Evolutionary conservation across 2,888 invertebrate species (phyloP).

Genomic region (Odontothrips loti): DNA sequence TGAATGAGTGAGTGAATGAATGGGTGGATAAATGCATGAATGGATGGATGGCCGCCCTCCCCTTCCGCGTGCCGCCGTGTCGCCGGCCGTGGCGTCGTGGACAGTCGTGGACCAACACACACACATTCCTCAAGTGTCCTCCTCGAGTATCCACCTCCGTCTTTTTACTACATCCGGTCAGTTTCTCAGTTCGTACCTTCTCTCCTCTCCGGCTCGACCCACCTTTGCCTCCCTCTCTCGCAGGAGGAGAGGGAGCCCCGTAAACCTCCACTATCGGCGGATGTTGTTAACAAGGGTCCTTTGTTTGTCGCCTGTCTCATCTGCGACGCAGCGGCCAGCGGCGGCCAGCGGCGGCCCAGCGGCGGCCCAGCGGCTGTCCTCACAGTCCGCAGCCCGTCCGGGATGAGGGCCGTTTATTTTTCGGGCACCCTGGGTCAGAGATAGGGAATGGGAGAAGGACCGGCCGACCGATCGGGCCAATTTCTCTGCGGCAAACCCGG

Average conservation of each 20-base stretch:
- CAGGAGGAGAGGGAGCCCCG: not conserved
- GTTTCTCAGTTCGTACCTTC: constrained; percentile 11
- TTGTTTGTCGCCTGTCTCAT: constrained; percentile 24
- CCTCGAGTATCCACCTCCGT: not conserved
- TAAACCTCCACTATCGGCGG: constrained; percentile 21
- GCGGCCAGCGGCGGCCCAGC: no score
- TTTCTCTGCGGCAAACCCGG: no score
- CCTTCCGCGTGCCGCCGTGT: not conserved
- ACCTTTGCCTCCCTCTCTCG: not conserved
- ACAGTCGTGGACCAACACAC: not conserved
- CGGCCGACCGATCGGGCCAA: no score
- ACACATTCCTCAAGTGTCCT: constrained; percentile 10
- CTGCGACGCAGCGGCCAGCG: not conserved
- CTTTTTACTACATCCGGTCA: constrained; percentile 24
- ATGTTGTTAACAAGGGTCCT: constrained; percentile 25
- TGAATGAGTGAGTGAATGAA: no score
- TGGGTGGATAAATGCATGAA: no score
- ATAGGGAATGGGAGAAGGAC: not conserved
- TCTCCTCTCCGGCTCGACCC: not conserved
- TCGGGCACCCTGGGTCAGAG: not conserved
- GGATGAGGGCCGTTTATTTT: not conserved
- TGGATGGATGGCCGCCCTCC: no score
- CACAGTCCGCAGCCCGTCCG: not conserved
- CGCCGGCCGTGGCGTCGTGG: not conserved
- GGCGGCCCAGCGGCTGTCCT: no score